Evolutionary conservation across 1,140 invertebrate genomes (phyloP), one percentile per base, ranked within the genome.

Genomic region (Zaprionus taronus): DNA sequence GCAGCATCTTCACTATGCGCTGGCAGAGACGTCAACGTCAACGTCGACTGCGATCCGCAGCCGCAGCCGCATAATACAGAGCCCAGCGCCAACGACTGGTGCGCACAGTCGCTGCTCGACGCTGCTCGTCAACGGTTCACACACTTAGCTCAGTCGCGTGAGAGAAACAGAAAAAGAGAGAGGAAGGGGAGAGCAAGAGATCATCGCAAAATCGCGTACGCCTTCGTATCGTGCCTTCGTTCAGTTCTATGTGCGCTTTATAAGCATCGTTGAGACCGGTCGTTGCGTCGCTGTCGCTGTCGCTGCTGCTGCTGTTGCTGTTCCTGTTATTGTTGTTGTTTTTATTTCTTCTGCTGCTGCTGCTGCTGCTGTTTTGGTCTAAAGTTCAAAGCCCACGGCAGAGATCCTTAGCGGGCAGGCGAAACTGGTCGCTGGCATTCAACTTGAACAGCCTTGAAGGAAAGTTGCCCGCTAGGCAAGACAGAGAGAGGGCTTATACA

Each of bases 121-220:
- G 74, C 69, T 72, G 74, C 56, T 61, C 47, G 62, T 38, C 34
- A 66, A 55, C 68, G 53, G 74, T 72, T 77, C 38, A 58, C 41
- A 47, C 41, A 47, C 26, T 55, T 14, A 12, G 17, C 24, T 65
- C 47, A 51, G 11, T 51, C 47, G 47, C 47, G 47, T 14, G 20
- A 51, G 11, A 17, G 9, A 51, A 20, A 51, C 1, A 22, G 4
- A 14, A 15, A 51, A 4, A 51, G 47, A 17, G n/a, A 49, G 47
- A 49, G 5, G 20, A 24, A 51, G 47, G 20, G 12, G 47, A 51
- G 9, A 51, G 47, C 17, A 51, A 20, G 20, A 51, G 47, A 51
- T 51, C 47, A 51, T 22, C 47, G 47, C 47, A 51, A 17, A 65
- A 53, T 56, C 49, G 51, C 34, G 28, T 65, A 20, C 69, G 61